Percentiles rank a stretch among this genome's conserved stretches.
Conservation (phyloP, 2,888 invertebrate genomes). For the Hemicrepidius hirtus region DNA sequence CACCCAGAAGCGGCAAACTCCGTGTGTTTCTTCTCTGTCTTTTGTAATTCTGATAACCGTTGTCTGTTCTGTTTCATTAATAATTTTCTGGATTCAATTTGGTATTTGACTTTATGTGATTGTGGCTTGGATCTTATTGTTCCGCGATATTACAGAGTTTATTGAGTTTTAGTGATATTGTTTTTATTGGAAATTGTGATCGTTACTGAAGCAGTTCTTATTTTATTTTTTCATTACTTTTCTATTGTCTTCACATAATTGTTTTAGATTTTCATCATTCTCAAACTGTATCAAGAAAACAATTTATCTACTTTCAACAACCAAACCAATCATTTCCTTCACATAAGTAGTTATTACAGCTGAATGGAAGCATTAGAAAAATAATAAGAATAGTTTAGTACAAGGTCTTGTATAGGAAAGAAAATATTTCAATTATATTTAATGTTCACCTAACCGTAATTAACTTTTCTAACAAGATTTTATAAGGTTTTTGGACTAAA, state of each 20-base stretch:
- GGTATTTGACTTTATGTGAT: conserved; percentile 70
- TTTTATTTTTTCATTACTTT: conserved; percentile 66
- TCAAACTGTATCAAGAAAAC: conserved; percentile 43
- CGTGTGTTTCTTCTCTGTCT: conserved; percentile 51
- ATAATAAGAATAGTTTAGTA: no score
- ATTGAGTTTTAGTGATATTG: conserved; percentile 69
- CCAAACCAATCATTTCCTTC: conserved; percentile 10
- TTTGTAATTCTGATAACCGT: conserved; percentile 58
- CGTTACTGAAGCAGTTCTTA: conserved; percentile 59
- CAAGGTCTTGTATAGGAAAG: no score
- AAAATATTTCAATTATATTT: no score
- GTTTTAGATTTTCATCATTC: conserved; percentile 55
- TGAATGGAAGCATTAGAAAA: no score
- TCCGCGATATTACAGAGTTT: conserved; percentile 68
- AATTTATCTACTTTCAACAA: conserved; percentile 46
- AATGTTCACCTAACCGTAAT: not conserved
- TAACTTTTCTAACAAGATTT: not conserved
- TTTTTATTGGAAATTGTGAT: conserved; percentile 66
- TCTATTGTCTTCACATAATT: conserved; percentile 64
- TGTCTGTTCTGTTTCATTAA: conserved; percentile 70
- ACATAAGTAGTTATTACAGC: conserved; percentile 17
- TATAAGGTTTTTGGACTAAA: not conserved
- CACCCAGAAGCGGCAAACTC: conserved; percentile 36
- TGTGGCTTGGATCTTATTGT: conserved; percentile 67
- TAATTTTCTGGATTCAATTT: conserved; percentile 70